Conservation (phyloP, 2,113 vertebrate species). For the Leptobrachium leishanense region DNA sequence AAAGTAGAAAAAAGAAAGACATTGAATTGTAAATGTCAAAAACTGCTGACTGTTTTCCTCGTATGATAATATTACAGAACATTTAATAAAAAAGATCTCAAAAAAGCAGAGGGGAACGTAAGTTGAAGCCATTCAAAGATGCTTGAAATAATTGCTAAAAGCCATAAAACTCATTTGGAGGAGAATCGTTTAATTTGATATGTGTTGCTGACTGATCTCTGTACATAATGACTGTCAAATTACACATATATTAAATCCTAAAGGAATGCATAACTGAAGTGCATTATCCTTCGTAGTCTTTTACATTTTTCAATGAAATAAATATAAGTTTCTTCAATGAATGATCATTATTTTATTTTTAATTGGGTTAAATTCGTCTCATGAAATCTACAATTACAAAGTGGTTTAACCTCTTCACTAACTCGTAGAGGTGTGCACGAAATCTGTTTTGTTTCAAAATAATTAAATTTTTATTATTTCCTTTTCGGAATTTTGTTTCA, state of each 20-base stretch:
- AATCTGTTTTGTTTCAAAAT: too few relatives aligned
- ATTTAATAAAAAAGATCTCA: conserved; percentile 60
- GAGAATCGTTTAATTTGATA: conserved; percentile 40
- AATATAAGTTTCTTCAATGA: not conserved
- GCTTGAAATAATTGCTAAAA: conserved; percentile 62
- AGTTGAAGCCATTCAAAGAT: conserved; percentile 47
- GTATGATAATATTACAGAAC: conserved; percentile 63
- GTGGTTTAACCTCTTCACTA: too few relatives aligned
- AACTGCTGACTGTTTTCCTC: conserved; percentile 78
- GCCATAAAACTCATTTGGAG: conserved; percentile 55
- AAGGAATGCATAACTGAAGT: not conserved
- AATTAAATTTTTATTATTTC: too few relatives aligned
- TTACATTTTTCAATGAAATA: not conserved
- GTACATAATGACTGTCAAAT: conserved; percentile 4
- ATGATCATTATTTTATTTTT: too few relatives aligned
- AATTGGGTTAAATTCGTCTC: too few relatives aligned
- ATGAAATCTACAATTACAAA: too few relatives aligned
- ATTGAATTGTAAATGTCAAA: conserved; percentile 77
- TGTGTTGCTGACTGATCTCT: not conserved
- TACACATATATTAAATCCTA: conserved; percentile 3
- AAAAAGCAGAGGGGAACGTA: conserved; percentile 10
- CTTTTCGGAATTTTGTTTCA: too few relatives aligned
- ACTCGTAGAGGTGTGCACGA: too few relatives aligned
- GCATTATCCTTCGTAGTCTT: not conserved
- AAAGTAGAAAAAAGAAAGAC: conserved; percentile 83